A percentile compares a stretch with the other conserved stretches of the same genome.
Conservation (phyloP, 2,113 vertebrate species). For the Engystomops pustulosus region DNA sequence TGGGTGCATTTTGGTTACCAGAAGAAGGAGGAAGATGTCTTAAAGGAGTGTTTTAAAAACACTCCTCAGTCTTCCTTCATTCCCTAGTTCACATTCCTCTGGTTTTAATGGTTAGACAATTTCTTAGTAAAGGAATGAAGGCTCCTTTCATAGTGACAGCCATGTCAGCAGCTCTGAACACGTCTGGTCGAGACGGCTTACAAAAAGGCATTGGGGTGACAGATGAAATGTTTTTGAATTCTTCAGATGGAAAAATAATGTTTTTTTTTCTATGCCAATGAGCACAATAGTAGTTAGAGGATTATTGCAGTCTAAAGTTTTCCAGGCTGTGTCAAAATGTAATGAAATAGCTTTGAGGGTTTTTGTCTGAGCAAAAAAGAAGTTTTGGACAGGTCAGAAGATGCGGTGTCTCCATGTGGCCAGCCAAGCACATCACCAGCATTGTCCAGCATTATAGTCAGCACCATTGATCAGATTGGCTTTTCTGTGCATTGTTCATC, state of each 20-base stretch:
- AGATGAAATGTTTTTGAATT: slow-evolving; percentile 65
- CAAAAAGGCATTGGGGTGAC: slow-evolving; percentile 62
- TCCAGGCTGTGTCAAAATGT: slow-evolving; percentile 64
- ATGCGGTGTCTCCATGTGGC: slow-evolving; percentile 68
- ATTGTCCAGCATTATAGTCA: slow-evolving; percentile 65
- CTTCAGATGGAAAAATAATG: slow-evolving; percentile 5
- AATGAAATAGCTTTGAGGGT: slow-evolving; percentile 71
- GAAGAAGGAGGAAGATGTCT: too few species aligned
- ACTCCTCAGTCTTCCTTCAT: slow-evolving; percentile 69
- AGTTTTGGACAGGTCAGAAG: slow-evolving; percentile 51
- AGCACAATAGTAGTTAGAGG: slow-evolving; percentile 65
- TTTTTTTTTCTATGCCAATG: not conserved
- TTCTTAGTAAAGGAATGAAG: slow-evolving; percentile 64
- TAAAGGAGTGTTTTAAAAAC: slow-evolving; percentile 55
- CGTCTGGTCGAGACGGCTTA: slow-evolving; percentile 67
- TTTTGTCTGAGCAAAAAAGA: slow-evolving; percentile 60
- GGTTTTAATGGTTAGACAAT: slow-evolving; percentile 64
- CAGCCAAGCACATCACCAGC: slow-evolving; percentile 66
- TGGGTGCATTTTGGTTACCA: not conserved
- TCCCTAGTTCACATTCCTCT: slow-evolving; percentile 70
- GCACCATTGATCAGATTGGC: slow-evolving; percentile 59
- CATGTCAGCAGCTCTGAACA: slow-evolving; percentile 61
- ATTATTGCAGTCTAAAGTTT: slow-evolving; percentile 66
- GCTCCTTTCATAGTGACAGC: slow-evolving; percentile 64
- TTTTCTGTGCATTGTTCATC: slow-evolving; percentile 38